Conservation (phyloP, 1,140 invertebrate genomes). For the Drosophila burlai region DNA sequence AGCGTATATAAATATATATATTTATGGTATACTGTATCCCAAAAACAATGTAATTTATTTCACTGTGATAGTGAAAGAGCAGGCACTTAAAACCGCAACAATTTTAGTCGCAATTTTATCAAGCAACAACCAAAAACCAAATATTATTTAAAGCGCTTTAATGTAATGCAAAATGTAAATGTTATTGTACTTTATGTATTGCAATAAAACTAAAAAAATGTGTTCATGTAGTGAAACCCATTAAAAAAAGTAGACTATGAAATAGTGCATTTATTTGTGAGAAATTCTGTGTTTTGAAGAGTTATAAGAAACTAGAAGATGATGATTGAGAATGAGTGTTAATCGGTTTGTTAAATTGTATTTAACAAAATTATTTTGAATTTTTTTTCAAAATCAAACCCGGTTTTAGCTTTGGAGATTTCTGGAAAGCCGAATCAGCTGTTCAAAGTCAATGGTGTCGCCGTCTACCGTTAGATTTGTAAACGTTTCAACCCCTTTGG, state of each 20-base stretch:
- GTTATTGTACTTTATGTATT: slow-evolving; percentile 73
- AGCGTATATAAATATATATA: slow-evolving; percentile 49
- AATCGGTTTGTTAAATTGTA: background rate
- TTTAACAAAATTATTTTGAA: background rate
- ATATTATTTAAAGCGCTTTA: slow-evolving; percentile 60
- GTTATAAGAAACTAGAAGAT: background rate
- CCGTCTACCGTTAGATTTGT: background rate
- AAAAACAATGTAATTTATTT: slow-evolving; percentile 75
- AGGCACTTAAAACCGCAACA: slow-evolving; percentile 68
- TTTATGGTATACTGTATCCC: slow-evolving; percentile 54
- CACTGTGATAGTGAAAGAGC: slow-evolving; percentile 71
- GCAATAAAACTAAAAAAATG: slow-evolving; percentile 66
- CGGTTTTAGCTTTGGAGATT: background rate
- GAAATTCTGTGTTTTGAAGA: background rate
- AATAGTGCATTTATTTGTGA: background rate
- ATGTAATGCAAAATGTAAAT: slow-evolving; percentile 77
- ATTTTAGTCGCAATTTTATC: slow-evolving; percentile 71
- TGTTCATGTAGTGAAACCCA: slow-evolving; percentile 73
- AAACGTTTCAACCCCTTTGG: slow-evolving; percentile 13
- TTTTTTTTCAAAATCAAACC: background rate
- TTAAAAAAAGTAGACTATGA: background rate
- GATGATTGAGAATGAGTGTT: background rate
- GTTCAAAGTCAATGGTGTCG: background rate
- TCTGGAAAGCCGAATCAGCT: slow-evolving; percentile 14
- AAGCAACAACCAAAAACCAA: slow-evolving; percentile 31